Base-by-base conservation (phyloP, 2,113 vertebrate species). In the Oryzias woworae region DNA sequence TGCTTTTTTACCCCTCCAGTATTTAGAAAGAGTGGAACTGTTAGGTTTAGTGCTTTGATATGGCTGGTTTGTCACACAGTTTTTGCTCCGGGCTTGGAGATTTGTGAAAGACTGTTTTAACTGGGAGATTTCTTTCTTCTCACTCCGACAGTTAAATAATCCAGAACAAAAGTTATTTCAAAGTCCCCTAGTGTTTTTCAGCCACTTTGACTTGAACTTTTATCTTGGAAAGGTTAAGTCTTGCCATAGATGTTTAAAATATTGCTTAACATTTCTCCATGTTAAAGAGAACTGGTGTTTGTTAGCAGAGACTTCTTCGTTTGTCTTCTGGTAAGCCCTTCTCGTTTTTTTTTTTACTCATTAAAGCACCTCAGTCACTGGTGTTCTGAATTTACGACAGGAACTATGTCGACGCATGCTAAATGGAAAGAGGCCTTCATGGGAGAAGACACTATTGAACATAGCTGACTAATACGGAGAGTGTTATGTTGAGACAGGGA, bases 381-480 rank as follows among this genome's bases (percentile, higher is more conserved):
- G 44, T 59, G 14, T 58, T 65, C 57, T 75, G 48, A 62, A 80
- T 75, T 76, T 68, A 76, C 1, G 17, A 65, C 72, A 69, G 62
- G 77, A 81, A 70, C 81, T 52, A 54, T 18, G 6, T 80, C 2
- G 16, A 26, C 44, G 3, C 45, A 62, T 59, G 58, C 55, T 53
- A 52, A 80, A 79, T 75, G 76, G 77, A 77, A 84, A 64, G 53
- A 70, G 22, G 53, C 43, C 62, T 58, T 47, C 2, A 23, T 60
- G 47, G 49, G 64, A 78, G 77, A 71, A 48, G 53, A 74, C 52
- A 65, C 48, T 51, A 48, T 49, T 48, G 17, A 49, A 73, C 60
- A 36, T 68, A 24, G 55, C 65, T 41, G 62, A 77, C 63, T 60
- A 77, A 58, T 63, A 67, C 20, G 48, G 62, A 53, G 71, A 75